Evolutionary conservation across 2,797 vertebrate species (phyloP), one percentile per base, ranked within the genome.

Genomic region (Nyctalus aviator): DNA sequence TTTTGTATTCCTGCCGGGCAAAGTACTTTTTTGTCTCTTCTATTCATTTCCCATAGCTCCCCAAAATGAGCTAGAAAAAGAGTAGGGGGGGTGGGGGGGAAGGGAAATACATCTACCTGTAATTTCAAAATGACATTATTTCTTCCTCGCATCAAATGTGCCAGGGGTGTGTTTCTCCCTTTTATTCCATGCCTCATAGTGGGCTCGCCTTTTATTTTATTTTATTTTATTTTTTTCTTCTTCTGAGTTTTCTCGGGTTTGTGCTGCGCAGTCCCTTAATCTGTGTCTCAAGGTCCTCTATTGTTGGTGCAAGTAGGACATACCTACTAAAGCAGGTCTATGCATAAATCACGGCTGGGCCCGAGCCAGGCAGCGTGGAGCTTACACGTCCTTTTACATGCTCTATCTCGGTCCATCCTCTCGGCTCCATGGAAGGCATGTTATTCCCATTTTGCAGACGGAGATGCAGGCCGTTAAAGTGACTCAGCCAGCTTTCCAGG

Each of bases 1-100:
- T 98, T 98, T 98, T 97, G 98, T 98, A 98, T 98, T 98, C 98
- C 98, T 99, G 98, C 98, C 97, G 98, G 98, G 98, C 97, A 93
- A 98, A 99, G 98, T 98, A 98, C 98, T 98, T 98, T 98, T 98
- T 98, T 98, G 98, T 98, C 98, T 98, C 98, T 98, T 98, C 97
- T 96, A 96, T 98, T 98, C 97, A 97, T 98, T 98, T 98, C 98
- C 97, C 98, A 95, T 97, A 97, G 98, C 98, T 98, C 98, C 98
- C 97, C 96, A 98, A 98, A 98, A 98, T 97, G 84, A 23, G 46
- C 72, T 55, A 1, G 92, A 96, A 97, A 97, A 98, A 97, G 96
- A 97, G 96, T 97, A 90, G 41, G 44, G 97, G 94, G 94, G 92
- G 96, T 90, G 95, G 93, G 87, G 90, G 44, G 10, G 2, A 97